Base-by-base conservation (phyloP, 2,888 invertebrate genomes). In the Prenolepis imparis region DNA sequence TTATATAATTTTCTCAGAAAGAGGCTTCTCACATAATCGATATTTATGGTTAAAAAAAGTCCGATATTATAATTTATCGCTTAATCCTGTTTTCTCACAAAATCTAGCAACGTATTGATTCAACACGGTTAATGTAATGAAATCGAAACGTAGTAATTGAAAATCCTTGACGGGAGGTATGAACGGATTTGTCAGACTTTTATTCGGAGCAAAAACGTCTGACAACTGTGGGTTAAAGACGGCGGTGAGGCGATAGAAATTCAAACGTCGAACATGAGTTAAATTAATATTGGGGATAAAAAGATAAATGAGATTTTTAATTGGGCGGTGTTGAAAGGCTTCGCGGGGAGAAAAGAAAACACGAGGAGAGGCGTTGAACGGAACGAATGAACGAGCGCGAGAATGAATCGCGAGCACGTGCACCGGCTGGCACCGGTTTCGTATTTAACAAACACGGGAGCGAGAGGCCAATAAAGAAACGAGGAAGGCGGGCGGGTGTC, bases 281-380 rank as follows among this genome's bases (percentile, higher is more conserved):
- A 59, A 83, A 88, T 88, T 86, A 83, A 88, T 88, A 83, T 72
- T 41, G 32, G 74, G 63, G 64, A 68, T 81, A 83, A 86, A 87
- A 78, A 81, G 87, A 87, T 84, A 83, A 87, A 89, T 63, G 86
- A 84, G 86, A 84, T 83, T 87, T 72, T 87, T 87, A 89, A 89
- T 89, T 89, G 89, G 83, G 52, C 73, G 39, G 82, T 83, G 87
- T 87, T 82, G 89, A 87, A 84, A 89, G 84, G 77, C 83, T 52
- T 52, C 12, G 44, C 32, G 8, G 28, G 24, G 52, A 32, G 68
- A 48, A 63, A 44, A 44, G 77, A 24, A 75, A 68, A 63, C 32
- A 68, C 44, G 59, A 21, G 63, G 48, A 32, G 41, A 57, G 55
- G 21, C 21, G 77, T 66, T 57, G 36, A 21, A 52, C 24, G 57